A percentile compares a stretch with the other conserved stretches of the same genome.
phyloP scores from a whole-genome alignment of 1,140 invertebrate genomes.

The Drosophila setifemur region DNA sequence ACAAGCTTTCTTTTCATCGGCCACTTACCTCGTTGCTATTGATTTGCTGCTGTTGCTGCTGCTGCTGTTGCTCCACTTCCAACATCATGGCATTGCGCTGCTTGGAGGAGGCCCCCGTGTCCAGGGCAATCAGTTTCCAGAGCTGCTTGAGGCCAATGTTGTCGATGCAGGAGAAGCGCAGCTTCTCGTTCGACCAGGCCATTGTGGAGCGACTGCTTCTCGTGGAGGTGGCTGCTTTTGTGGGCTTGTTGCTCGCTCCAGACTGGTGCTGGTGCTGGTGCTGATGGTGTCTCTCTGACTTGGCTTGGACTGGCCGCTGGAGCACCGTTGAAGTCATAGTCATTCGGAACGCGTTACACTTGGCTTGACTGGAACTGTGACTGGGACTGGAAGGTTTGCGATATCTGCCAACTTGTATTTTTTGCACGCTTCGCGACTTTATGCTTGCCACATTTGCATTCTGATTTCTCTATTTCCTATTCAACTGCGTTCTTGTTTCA shows the following conservation, averaged over 20 bases:
- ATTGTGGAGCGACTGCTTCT: slow-evolving; percentile 51
- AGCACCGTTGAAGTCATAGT: slow-evolving; percentile 81
- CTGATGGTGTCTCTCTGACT: slow-evolving; percentile 30
- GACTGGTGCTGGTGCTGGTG: slow-evolving; percentile 21
- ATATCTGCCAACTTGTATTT: slow-evolving; percentile 10
- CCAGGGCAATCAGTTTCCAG: slow-evolving; percentile 80
- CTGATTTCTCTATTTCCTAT: slow-evolving; percentile 46
- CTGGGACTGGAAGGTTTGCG: slow-evolving; percentile 13
- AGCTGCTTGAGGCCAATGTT: slow-evolving; percentile 78
- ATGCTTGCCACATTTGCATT: slow-evolving; percentile 65
- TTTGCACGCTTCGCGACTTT: slow-evolving; percentile 14
- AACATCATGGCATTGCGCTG: slow-evolving; percentile 27
- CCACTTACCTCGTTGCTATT: slow-evolving; percentile 69
- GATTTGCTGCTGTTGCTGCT: slow-evolving; percentile 42
- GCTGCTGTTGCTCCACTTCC: slow-evolving; percentile 48
- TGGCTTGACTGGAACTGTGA: slow-evolving; percentile 10
- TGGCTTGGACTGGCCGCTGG: slow-evolving; percentile 63
- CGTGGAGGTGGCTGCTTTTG: slow-evolving; percentile 15
- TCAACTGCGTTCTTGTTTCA: slow-evolving; percentile 46
- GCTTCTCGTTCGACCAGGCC: slow-evolving; percentile 81
- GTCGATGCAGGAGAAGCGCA: slow-evolving; percentile 80
- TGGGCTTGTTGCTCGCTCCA: slow-evolving; percentile 7
- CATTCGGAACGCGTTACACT: slow-evolving; percentile 42
- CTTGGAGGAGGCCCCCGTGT: slow-evolving; percentile 52
- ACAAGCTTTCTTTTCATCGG: slow-evolving; percentile 55